These are phyloP conservation scores for Pseudococcus longispinus DNA, from an alignment of 2,888 invertebrate genomes.

Conservation along the genomic window DNA sequence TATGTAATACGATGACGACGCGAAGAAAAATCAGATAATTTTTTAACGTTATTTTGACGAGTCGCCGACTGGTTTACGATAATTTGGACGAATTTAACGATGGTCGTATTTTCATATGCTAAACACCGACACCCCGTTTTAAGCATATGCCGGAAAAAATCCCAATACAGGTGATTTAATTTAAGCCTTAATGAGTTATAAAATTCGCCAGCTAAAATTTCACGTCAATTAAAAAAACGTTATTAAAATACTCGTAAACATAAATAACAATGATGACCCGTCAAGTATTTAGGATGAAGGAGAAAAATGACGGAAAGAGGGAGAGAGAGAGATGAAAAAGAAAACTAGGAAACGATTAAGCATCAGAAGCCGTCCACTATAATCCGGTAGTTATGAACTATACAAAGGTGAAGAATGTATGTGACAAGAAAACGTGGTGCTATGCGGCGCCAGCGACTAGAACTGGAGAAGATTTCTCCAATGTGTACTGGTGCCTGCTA, in stretches of 20 bases:
- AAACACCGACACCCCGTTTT: not conserved
- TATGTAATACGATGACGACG: not conserved
- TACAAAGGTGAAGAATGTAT: slow-evolving; percentile 41
- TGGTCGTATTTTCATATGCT: not conserved
- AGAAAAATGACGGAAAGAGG: not conserved
- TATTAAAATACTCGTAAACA: not conserved
- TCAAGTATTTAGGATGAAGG: not conserved
- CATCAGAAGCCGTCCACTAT: slow-evolving; percentile 38
- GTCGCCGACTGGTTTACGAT: not conserved
- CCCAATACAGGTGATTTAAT: not conserved
- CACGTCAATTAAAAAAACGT: slow-evolving; percentile 17
- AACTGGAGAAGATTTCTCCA: slow-evolving; percentile 46
- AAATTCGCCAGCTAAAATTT: slow-evolving; percentile 9
- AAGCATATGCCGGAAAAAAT: not conserved
- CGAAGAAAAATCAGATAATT: slow-evolving; percentile 15
- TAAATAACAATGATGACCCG: not conserved
- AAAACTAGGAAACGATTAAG: slow-evolving; percentile 42
- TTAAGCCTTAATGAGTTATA: slow-evolving; percentile 5
- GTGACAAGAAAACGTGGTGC: slow-evolving; percentile 48
- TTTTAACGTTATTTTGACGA: not conserved
- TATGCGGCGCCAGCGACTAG: slow-evolving; percentile 45
- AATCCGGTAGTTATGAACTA: slow-evolving; percentile 45
- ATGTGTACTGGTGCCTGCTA: not conserved
- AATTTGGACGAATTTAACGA: not conserved
- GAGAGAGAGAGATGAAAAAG: not conserved